phyloP scores from a whole-genome alignment of 2,888 invertebrate species.

The Strigamia maritima region DNA sequence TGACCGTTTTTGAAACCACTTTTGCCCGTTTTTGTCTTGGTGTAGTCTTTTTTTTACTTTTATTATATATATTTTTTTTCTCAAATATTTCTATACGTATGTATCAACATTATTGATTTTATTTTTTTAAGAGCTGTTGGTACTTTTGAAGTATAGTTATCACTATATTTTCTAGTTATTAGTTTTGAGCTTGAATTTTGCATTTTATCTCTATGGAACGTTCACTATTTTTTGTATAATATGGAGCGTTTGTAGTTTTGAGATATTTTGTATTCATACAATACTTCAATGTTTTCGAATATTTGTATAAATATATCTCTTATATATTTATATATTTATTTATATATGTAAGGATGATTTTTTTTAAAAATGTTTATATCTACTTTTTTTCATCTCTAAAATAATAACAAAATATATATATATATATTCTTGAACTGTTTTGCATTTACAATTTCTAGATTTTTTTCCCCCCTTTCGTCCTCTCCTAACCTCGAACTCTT shows the following conservation, averaged over 20 bases:
- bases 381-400: neutral
- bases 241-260: constrained; percentile 24
- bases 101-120: neutral
- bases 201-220: constrained; percentile 32
- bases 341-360: neutral
- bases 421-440: constrained; percentile 17
- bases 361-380: neutral
- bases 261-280: neutral
- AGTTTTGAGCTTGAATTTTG: constrained; percentile 31
- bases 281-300: neutral
- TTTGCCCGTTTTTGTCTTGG: constrained; percentile 34
- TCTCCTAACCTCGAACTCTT: neutral
- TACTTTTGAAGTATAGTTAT: constrained; percentile 5
- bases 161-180: constrained; percentile 23
- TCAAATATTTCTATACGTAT: neutral
- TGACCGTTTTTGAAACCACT: constrained; percentile 24
- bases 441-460: constrained; percentile 26
- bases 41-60: neutral
- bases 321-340: neutral
- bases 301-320: neutral
- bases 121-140: neutral
- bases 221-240: constrained; percentile 25
- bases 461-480: constrained; percentile 27
- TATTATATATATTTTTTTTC: too few relatives aligned
- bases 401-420: neutral